Percentiles rank a stretch among this genome's conserved stretches.
These are phyloP conservation scores for Eilema caniola DNA, from an alignment of 2,888 invertebrate genomes.

Conservation along the genomic window DNA sequence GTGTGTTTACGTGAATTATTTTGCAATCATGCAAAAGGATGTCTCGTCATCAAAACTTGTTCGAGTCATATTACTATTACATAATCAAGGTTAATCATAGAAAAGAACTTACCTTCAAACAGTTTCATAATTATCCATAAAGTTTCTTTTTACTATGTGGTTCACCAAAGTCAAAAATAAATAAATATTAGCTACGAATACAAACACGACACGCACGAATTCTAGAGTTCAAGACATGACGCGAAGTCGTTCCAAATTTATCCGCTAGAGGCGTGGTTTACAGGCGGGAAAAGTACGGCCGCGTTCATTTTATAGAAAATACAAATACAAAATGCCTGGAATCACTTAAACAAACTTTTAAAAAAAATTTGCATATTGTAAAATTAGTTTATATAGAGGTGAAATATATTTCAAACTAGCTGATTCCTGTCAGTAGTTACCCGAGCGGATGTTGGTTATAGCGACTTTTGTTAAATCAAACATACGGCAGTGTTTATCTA, in stretches of 20 bases:
- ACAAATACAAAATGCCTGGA: no score
- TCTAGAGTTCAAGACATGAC: slow-evolving; percentile 60
- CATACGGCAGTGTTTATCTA: no score
- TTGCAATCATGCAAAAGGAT: slow-evolving; percentile 34
- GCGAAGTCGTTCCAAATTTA: slow-evolving; percentile 62
- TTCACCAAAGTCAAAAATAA: slow-evolving; percentile 54
- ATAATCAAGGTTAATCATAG: slow-evolving; percentile 63
- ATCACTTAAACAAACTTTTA: no score
- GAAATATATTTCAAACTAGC: no score
- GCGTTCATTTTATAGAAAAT: slow-evolving; percentile 42
- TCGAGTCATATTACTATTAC: slow-evolving; percentile 63
- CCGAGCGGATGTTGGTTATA: no score
- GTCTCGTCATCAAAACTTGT: slow-evolving; percentile 59
- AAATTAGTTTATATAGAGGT: no score
- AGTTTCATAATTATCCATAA: slow-evolving; percentile 49
- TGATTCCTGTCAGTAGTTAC: no score
- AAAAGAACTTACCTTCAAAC: slow-evolving; percentile 68
- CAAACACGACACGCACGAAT: slow-evolving; percentile 70
- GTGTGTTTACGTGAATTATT: background rate
- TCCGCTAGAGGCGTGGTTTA: slow-evolving; percentile 57
- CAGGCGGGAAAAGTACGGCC: slow-evolving; percentile 58
- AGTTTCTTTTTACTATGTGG: slow-evolving; percentile 49
- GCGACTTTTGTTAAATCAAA: no score
- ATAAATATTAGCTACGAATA: slow-evolving; percentile 62
- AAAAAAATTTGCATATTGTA: no score